Conservation (phyloP, 2,113 vertebrate species). For the Prunella himalayana region DNA sequence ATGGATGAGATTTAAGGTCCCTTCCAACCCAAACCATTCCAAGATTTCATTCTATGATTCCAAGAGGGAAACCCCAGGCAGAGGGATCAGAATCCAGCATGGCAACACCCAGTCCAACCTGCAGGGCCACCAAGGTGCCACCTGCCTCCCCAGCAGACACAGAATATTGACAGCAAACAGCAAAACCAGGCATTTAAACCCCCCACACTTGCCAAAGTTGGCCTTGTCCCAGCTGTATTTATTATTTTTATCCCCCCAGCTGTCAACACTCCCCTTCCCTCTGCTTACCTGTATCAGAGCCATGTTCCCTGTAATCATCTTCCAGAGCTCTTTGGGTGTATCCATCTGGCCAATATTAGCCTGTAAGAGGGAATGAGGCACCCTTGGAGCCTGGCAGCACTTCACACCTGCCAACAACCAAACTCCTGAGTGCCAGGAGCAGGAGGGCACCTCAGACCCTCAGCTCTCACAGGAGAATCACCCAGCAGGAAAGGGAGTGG, state of each 20-base stretch:
- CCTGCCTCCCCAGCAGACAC: background rate
- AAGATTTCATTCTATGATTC: background rate
- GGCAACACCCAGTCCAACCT: background rate
- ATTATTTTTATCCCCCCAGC: too few species aligned
- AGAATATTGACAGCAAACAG: background rate
- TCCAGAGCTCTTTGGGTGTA: slow-evolving; percentile 93
- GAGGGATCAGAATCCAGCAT: background rate
- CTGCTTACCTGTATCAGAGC: slow-evolving; percentile 91
- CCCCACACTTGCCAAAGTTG: accelerated
- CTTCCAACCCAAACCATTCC: background rate
- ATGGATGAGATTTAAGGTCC: background rate
- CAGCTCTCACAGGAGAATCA: accelerated
- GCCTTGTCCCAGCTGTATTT: background rate
- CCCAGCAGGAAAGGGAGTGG: accelerated
- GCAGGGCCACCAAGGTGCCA: background rate
- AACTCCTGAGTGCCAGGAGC: background rate
- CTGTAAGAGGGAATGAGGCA: slow-evolving; percentile 55
- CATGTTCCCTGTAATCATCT: slow-evolving; percentile 95
- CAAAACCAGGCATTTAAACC: background rate
- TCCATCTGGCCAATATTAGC: slow-evolving; percentile 99
- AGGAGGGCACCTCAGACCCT: background rate
- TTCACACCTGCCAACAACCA: background rate
- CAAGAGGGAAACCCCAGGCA: background rate
- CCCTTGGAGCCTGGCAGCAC: background rate
- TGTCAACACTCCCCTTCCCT: background rate